Conservation (phyloP, 2,113 vertebrate genomes). For the Chaetops frenatus region DNA sequence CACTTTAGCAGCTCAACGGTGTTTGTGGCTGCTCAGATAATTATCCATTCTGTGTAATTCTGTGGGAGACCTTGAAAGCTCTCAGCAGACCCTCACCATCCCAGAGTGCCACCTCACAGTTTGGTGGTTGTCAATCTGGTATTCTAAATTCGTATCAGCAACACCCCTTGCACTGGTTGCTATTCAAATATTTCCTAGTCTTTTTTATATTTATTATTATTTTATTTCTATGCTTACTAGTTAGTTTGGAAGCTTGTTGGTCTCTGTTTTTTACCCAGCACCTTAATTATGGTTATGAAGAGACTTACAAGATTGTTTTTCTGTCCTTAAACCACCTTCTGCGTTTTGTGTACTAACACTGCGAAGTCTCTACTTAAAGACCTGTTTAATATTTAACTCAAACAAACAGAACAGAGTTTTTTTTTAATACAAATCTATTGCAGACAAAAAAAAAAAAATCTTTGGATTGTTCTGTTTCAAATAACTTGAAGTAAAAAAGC, state of each 20-base stretch:
- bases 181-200: not conserved
- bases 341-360: not conserved
- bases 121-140: not conserved
- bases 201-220: not conserved
- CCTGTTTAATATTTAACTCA: slow-evolving; percentile 56
- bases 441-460: not conserved
- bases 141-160: not conserved
- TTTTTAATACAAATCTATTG: not conserved
- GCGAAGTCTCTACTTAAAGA: not conserved
- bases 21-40: not conserved
- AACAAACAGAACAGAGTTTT: not conserved
- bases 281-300: not conserved
- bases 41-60: not conserved
- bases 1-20: not conserved
- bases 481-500: not conserved
- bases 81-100: not conserved
- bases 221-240: not conserved
- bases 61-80: not conserved
- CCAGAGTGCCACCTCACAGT: not conserved
- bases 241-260: not conserved
- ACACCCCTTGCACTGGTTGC: not conserved
- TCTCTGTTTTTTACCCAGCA: not conserved
- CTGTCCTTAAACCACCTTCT: not conserved
- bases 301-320: not conserved
- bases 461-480: not conserved